Percentiles rank a stretch among this genome's conserved stretches.
phyloP scores from a whole-genome alignment of 2,113 vertebrate genomes.

The Macquaria australasica region DNA sequence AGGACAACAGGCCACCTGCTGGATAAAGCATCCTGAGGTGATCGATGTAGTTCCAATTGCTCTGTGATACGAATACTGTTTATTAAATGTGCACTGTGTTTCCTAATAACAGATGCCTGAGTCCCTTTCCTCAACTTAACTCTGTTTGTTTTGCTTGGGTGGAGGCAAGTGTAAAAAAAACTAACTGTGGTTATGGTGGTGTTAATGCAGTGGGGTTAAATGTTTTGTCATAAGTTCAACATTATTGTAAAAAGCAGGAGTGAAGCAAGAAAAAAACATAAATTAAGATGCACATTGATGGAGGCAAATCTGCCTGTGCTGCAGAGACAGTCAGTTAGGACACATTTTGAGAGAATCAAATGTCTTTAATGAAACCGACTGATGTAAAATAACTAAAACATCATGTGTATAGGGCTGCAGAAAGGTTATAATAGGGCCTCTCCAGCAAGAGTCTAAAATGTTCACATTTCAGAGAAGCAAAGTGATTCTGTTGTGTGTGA shows the following conservation, averaged over 20 bases:
- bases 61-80: slow-evolving; percentile 45
- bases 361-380: too few relatives aligned
- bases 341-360: too few relatives aligned
- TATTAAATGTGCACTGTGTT: slow-evolving; percentile 61
- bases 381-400: too few relatives aligned
- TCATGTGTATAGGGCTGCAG: neutral
- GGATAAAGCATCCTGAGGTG: neutral
- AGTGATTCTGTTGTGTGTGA: neutral
- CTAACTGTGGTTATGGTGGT: neutral
- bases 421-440: too few relatives aligned
- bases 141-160: neutral
- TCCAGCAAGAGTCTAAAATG: neutral
- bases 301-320: too few relatives aligned
- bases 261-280: too few relatives aligned
- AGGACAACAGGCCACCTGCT: neutral
- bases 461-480: neutral
- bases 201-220: neutral
- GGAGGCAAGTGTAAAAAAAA: neutral
- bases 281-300: too few relatives aligned
- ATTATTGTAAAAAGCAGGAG: too few relatives aligned
- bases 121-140: neutral
- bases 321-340: too few relatives aligned
- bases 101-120: neutral
- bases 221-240: neutral
- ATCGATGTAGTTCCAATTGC: slow-evolving; percentile 3